phyloP scores from a whole-genome alignment of 2,797 vertebrate species.

The Balearica regulorum region DNA sequence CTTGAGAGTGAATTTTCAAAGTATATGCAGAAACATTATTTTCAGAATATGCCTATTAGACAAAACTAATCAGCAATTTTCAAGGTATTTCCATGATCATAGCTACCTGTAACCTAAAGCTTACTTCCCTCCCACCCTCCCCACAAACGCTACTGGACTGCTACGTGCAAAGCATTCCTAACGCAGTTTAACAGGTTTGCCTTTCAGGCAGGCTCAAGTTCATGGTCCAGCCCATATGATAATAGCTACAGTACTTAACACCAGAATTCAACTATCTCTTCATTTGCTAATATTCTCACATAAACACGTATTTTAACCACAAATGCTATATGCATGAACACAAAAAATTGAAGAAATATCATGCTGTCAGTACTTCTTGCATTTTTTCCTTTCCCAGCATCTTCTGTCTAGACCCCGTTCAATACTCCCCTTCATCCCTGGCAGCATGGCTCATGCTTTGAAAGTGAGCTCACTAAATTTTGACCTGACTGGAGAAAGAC shows the following conservation, averaged over 20 bases:
- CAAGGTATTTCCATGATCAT: neutral
- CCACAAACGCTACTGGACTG: neutral
- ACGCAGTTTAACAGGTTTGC: neutral
- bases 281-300: neutral
- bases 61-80: neutral
- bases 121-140: neutral
- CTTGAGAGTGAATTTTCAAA: neutral
- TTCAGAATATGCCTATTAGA: neutral
- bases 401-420: neutral
- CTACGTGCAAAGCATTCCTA: neutral
- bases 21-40: neutral
- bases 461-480: neutral
- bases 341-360: neutral
- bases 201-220: neutral
- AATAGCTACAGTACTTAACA: neutral
- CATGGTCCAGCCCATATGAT: neutral
- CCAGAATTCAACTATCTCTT: neutral
- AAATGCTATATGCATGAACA: neutral
- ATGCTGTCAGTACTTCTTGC: neutral
- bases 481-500: neutral
- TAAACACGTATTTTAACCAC: neutral
- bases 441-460: accelerated
- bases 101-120: neutral
- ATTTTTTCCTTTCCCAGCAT: neutral
- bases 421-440: neutral